Base-by-base conservation (phyloP, 2,113 vertebrate species). In the Sminthopsis crassicaudata region DNA sequence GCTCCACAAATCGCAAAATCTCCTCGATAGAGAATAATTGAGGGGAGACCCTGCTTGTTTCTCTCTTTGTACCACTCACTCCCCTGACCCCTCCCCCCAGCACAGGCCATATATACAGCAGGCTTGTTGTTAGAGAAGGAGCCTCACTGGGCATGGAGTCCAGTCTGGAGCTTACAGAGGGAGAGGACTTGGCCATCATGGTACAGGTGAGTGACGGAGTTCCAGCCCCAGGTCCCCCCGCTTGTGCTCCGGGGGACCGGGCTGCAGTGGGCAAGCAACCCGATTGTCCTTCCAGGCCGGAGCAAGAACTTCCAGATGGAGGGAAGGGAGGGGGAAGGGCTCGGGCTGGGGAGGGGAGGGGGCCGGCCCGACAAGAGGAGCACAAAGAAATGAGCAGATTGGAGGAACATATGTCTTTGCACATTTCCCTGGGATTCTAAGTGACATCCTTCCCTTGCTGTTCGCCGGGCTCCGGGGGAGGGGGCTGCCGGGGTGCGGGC, bases 331-430 rank as follows among this genome's bases (percentile, higher is more conserved):
- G 67, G 67, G 67, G 67, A 84, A 84, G 67, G 67, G 67, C 19
- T 84, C 67, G 6, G 67, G 67, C 67, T 84, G 36, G 67, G 67
- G 67, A 76, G 36, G 60, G 60, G 36, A 76, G 60, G 67, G 67
- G 67, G 67, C 67, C 42, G 67, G 67, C n/a, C 67, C 42, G 67
- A 84, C n/a, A 84, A 76, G 60, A n/a, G 42, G 67, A 84, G 67
- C n/a, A 42, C 67, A 84, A 84, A 84, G 67, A 84, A 84, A 84
- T 84, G 67, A 84, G 67, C 67, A 84, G 67, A 84, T 84, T 84
- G 67, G 67, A n/a, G 23, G 67, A 84, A 84, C 67, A 84, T 84
- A 84, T 84, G 67, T 84, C 67, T 84, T 84, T 84, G 67, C 67
- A 84, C 67, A 84, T 84, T 84, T 84, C 67, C 67, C 67, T 11